Evolutionary conservation across 2,113 vertebrate species (phyloP).

Genomic region (human (Homo sapiens)): GRCh38 chr1:42373001-42373500

Average conservation of each 20-base stretch:
- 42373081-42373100: not conserved
- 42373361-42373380: too few species aligned
- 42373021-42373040: slow-evolving; percentile 9
- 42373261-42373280: not conserved
- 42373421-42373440: too few species aligned
- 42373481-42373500: too few species aligned
- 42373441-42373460: too few species aligned
- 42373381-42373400: too few species aligned
- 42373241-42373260: not conserved
- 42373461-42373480: too few species aligned
- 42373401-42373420: too few species aligned
- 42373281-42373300: not conserved
- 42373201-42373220: not conserved
- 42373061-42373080: not conserved
- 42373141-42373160: not conserved
- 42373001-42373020: not conserved
- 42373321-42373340: too few species aligned
- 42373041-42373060: not conserved
- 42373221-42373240: not conserved
- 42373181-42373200: not conserved
- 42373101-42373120: not conserved
- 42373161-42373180: not conserved
- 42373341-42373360: too few species aligned
- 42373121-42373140: not conserved
- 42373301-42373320: not conserved